phyloP scores from a whole-genome alignment of 1,140 invertebrate genomes.

The Tachypleus tridentatus region DNA sequence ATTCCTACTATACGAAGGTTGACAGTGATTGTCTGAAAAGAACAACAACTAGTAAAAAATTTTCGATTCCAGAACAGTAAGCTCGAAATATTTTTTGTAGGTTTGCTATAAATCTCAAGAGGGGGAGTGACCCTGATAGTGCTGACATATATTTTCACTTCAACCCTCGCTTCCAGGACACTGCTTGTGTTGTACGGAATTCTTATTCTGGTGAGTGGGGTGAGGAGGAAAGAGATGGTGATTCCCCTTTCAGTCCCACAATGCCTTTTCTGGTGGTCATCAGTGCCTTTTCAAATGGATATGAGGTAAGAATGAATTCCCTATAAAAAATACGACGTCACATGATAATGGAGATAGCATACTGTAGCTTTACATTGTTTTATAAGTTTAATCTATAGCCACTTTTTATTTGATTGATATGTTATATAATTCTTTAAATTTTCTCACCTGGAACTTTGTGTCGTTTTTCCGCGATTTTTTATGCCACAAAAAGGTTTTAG shows the following conservation, averaged over 20 bases:
- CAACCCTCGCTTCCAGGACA: constrained; percentile 12
- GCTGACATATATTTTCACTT: constrained; percentile 19
- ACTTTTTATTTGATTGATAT: too few relatives aligned
- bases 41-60: not conserved
- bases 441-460: too few relatives aligned
- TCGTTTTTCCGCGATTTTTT: too few relatives aligned
- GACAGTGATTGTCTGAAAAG: too few relatives aligned
- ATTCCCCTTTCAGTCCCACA: constrained; percentile 10
- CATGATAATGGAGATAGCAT: too few relatives aligned
- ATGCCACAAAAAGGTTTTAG: too few relatives aligned
- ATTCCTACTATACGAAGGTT: too few relatives aligned
- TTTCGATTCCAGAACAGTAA: not conserved
- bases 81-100: constrained; percentile 3
- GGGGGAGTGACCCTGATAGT: constrained; percentile 11
- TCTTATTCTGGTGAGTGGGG: constrained; percentile 13
- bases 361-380: too few relatives aligned
- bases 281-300: constrained; percentile 16
- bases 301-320: constrained; percentile 5
- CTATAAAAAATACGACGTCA: too few relatives aligned
- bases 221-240: constrained; percentile 10
- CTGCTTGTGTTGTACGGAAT: constrained; percentile 20
- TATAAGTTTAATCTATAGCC: too few relatives aligned
- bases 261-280: constrained; percentile 17
- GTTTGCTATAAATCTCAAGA: constrained; percentile 15
- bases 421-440: too few relatives aligned